Conservation (phyloP, 2,113 vertebrate species). For the Edolisoma coerulescens region DNA sequence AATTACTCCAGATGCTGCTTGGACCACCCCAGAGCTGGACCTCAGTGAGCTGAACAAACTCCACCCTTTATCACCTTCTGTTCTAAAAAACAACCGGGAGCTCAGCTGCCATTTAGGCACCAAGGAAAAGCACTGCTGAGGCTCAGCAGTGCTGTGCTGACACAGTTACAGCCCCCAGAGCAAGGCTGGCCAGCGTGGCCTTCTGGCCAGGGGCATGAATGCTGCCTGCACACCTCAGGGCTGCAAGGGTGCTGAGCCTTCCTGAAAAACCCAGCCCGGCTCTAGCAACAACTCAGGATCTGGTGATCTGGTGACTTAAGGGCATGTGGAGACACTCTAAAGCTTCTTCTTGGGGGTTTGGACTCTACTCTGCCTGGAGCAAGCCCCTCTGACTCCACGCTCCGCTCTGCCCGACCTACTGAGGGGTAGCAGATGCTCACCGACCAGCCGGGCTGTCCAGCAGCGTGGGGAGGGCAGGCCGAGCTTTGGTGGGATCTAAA, state of each 20-base stretch:
- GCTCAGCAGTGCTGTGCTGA: neutral
- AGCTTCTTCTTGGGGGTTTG: neutral
- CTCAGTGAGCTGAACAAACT: neutral
- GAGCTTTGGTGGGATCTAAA: conserved; percentile 20
- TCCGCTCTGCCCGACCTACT: neutral
- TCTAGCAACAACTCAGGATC: neutral
- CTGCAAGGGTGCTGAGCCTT: neutral
- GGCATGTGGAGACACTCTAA: neutral
- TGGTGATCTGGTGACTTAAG: neutral
- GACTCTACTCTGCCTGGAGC: neutral
- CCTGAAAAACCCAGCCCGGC: neutral
- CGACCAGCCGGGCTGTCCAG: conserved; percentile 21
- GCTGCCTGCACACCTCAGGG: neutral
- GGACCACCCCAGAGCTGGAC: neutral
- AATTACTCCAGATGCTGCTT: neutral
- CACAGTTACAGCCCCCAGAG: neutral
- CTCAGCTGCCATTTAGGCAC: neutral
- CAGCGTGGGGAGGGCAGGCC: neutral
- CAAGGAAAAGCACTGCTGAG: neutral
- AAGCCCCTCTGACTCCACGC: neutral
- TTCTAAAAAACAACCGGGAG: neutral
- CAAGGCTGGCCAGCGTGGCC: neutral
- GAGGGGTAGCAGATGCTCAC: conserved; percentile 42
- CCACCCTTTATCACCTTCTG: neutral
- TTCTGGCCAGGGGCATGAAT: neutral